A percentile compares a stretch with the other conserved stretches of the same genome.
phyloP scores from a whole-genome alignment of 2,888 invertebrate genomes.

The Campoletis raptor region DNA sequence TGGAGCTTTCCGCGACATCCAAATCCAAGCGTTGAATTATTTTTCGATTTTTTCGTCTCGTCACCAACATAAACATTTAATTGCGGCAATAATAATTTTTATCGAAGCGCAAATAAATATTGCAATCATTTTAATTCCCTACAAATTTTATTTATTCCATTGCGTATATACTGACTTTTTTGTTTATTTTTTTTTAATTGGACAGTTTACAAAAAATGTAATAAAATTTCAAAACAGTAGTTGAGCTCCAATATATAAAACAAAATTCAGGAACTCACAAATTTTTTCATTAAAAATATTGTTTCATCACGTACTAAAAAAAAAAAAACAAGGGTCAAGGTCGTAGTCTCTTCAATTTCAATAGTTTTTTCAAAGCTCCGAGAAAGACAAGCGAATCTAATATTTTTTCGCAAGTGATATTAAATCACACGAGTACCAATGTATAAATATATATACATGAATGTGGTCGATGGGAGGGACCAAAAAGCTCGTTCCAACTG shows the following conservation, averaged over 20 bases:
- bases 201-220: not conserved
- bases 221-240: not conserved
- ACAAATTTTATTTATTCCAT: not conserved
- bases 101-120: not conserved
- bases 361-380: not conserved
- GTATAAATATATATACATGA: constrained; percentile 7
- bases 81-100: not conserved
- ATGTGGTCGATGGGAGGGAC: constrained; percentile 37
- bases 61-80: not conserved
- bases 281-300: not conserved
- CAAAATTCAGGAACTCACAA: not conserved
- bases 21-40: not conserved
- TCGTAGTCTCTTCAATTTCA: not conserved
- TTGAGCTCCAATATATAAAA: not conserved
- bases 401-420: constrained; percentile 30
- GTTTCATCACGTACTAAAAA: not conserved
- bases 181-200: not conserved
- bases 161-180: not conserved
- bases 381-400: not conserved
- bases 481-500: constrained; percentile 53
- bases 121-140: not conserved
- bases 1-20: constrained; percentile 65
- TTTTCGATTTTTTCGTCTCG: not conserved
- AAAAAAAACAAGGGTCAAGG: not conserved
- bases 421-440: constrained; percentile 10